Conservation (phyloP, 2,113 vertebrate genomes). For the Ia io region DNA sequence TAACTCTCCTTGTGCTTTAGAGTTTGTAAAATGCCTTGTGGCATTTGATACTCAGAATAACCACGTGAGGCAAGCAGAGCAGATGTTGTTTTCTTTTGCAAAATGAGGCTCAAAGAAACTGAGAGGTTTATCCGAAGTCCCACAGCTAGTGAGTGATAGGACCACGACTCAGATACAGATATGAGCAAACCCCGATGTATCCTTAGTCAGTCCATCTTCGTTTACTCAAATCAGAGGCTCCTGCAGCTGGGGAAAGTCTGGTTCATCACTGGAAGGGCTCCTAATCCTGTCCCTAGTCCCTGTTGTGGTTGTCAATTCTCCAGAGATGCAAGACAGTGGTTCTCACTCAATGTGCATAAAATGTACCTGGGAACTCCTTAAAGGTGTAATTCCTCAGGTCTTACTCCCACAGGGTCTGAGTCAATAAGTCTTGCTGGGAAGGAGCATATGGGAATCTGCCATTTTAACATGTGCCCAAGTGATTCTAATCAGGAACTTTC, state of each 20-base stretch:
- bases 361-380: not conserved
- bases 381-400: not conserved
- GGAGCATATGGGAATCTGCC: not conserved
- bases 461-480: not conserved
- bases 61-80: not conserved
- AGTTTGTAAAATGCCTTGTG: not conserved
- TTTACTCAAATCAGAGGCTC: not conserved
- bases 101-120: not conserved
- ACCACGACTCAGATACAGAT: not conserved
- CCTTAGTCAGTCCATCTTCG: not conserved
- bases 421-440: not conserved
- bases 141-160: not conserved
- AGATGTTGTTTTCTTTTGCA: conserved; percentile 7
- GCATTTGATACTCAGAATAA: not conserved
- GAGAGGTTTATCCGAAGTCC: not conserved
- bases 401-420: not conserved
- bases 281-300: not conserved
- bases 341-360: not conserved
- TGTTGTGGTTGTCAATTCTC: not conserved
- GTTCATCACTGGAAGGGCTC: not conserved
- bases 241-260: not conserved
- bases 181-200: not conserved
- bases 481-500: not conserved
- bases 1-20: not conserved
- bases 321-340: not conserved